Base-by-base conservation (phyloP, 2,888 invertebrate genomes). In the Ennomos fuscantarius region DNA sequence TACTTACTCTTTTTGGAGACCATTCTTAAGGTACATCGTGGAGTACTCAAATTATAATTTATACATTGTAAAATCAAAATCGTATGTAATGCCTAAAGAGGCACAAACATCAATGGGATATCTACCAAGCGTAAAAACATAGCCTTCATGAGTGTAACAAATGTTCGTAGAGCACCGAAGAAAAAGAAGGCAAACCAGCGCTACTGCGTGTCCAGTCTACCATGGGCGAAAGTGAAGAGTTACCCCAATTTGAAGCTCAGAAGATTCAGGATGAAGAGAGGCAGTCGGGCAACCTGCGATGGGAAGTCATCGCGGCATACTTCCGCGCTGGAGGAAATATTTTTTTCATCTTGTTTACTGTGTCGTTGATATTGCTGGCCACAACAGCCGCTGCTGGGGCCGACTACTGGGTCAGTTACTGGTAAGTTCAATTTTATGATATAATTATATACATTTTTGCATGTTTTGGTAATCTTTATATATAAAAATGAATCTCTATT, bases 381-480 rank as follows among this genome's bases (percentile, higher is more conserved):
- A 95, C 95, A 67, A 74, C 83, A 0, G 76, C 93, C n/a, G 95
- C 93, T 1, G 95, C 94, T 58, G 82, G 92, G 0, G 94, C 94
- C 0, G 96, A 96, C 78, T 95, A 93, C 72, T 96, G 94, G 93
- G 91, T 96, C 51, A 94, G 95, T 62, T 94, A 92, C 74, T 95
- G 95, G 95, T 95, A 76, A 87, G 88, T 54, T 10, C n/a, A 40
- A 34, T 10, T 43, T 5, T n/a, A 24, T 37, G 11, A 37, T 10
- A n/a, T n/a, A n/a, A n/a, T 33, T 15, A 8, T 1, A 0, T 36
- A 35, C 42, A n/a, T 9, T 9, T 13, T 31, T 15, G 8, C 12
- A 24, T 3, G 24, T 5, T 3, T 6, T 0, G 6, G 24, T 24
- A 24, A 24, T n/a, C n/a, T n/a, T n/a, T n/a, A n/a, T n/a, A n/a